A percentile compares a stretch with the other conserved stretches of the same genome.
phyloP scores from a whole-genome alignment of 2,113 vertebrate species.

The Cygnus buccinator region DNA sequence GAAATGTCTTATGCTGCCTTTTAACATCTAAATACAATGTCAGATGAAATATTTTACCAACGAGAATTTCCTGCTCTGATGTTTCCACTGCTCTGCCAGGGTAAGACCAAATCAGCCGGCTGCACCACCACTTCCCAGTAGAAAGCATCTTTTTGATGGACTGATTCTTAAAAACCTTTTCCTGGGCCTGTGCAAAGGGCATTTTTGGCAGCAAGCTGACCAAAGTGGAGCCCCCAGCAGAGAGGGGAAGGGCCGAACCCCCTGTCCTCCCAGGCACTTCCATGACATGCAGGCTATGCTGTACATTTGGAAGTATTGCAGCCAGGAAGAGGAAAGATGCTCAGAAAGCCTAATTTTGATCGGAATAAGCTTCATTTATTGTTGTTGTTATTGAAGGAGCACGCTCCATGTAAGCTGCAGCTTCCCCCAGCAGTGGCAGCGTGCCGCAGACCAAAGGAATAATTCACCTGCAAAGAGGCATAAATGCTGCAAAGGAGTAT shows the following conservation, averaged over 20 bases:
- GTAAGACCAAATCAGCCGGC: background rate
- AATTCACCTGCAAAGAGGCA: background rate
- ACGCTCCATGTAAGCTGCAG: background rate
- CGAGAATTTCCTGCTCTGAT: background rate
- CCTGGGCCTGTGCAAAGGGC: too few relatives aligned
- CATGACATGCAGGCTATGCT: background rate
- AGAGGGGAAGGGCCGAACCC: accelerated
- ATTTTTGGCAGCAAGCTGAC: background rate
- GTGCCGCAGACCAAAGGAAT: background rate
- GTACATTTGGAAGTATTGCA: background rate
- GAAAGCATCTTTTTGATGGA: background rate
- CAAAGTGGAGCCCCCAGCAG: background rate
- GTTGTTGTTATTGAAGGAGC: background rate
- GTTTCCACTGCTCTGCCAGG: background rate
- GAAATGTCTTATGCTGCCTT: background rate
- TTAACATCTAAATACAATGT: background rate
- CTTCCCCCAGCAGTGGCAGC: background rate
- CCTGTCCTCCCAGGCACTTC: background rate
- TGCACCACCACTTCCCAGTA: background rate
- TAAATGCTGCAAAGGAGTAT: background rate
- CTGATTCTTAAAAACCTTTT: background rate
- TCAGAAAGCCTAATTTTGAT: background rate
- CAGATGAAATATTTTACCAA: background rate
- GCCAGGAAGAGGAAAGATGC: background rate
- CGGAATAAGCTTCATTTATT: background rate